Conservation (phyloP, 2,888 invertebrate species). For the Limnephilus lunatus region DNA sequence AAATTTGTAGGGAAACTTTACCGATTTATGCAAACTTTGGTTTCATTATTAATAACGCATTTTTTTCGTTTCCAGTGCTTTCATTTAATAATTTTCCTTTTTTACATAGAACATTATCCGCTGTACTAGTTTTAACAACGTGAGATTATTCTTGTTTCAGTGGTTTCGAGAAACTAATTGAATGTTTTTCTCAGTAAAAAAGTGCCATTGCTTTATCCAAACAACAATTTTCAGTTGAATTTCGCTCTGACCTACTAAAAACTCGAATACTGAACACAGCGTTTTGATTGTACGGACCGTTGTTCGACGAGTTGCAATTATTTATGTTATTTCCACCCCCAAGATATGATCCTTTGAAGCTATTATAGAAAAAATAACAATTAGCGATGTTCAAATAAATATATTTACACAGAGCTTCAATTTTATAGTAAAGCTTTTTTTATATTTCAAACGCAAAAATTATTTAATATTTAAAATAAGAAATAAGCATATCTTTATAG, state of each 20-base stretch:
- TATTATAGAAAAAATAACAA: not conserved
- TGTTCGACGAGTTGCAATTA: not conserved
- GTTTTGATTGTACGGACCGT: not conserved
- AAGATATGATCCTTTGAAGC: not conserved
- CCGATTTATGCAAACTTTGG: no score
- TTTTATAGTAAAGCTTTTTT: no score
- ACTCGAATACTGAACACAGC: not conserved
- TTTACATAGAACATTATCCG: not conserved
- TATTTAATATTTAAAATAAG: no score
- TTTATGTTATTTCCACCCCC: not conserved
- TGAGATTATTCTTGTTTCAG: not conserved
- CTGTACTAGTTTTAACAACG: not conserved
- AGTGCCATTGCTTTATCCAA: not conserved
- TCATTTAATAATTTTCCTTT: not conserved
- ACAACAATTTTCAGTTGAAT: not conserved
- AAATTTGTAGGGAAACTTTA: no score
- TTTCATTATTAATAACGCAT: no score
- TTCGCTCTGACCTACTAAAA: not conserved
- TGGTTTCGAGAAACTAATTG: not conserved
- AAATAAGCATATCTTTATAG: no score
- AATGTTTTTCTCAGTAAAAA: not conserved
- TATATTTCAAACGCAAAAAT: no score
- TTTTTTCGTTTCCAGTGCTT: not conserved
- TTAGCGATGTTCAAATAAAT: no score
- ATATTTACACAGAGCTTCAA: no score